Base-by-base conservation (phyloP, 35 echinoderm and acorn worm genomes). In the Heliocidaris tuberculata region DNA sequence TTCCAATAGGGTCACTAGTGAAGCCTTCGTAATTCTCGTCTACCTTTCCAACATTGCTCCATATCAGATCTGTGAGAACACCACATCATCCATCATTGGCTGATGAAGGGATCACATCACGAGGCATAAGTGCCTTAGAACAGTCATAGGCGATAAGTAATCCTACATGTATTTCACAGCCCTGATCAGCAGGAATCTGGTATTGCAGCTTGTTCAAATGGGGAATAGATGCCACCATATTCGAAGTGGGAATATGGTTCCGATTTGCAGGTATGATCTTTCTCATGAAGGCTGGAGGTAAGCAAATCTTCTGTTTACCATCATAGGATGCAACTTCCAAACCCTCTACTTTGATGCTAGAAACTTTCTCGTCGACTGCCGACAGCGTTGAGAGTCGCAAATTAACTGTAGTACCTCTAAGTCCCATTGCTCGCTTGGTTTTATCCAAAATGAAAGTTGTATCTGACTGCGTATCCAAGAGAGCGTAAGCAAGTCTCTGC, bases 61-160 rank as follows among this genome's bases (percentile, higher is more conserved):
- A 98, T 15, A 96, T 96, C 17, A 98, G 89, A 70, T 96, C 96
- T 27, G 97, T 98, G 16, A 85, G 71, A 32, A 94, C 86, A 5
- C 93, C 96, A 94, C 95, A 98, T 10, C 94, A 95, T 31, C 92
- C 93, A 90, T 97, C 70, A n/a, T 93, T 85, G 7, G 0, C 50
- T 42, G 47, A 56, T 52, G 93, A 71, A n/a, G 86, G 78, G 31
- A 96, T 96, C 29, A 97, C 90, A 85, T 91, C 92, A 52, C 96
- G 93, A 31, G 96, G 97, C 10, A 85, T 89, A 3, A 97, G 92
- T 21, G 97, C 97, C 12, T 88, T 88, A 21, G 97, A 56, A 48
- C 97, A 98, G 92, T 96, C 96, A 65, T 96, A 96, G 7, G 96
- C 96, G 60, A 98, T 98, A 2, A 98, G 86, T 13, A 98, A 47